Conservation (phyloP, 2,888 invertebrate species). For the Pseudococcus jackbeardsleyi region DNA sequence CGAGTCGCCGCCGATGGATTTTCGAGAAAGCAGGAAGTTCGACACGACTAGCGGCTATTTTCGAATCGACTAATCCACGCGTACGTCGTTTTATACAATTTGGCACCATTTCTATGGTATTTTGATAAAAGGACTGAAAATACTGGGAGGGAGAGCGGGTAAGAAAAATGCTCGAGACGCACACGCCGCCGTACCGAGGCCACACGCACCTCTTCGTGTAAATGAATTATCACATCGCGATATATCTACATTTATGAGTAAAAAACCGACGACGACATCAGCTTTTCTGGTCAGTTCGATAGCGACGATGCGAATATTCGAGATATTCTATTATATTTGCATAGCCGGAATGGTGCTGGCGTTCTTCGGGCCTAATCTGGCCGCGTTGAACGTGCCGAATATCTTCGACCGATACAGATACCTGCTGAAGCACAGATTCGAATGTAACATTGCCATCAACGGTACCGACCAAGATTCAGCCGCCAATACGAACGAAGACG, state of each 20-base stretch:
- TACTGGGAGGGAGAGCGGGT: neutral
- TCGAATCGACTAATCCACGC: neutral
- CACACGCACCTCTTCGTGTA: neutral
- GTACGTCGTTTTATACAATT: neutral
- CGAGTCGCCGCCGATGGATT: neutral
- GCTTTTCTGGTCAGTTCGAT: neutral
- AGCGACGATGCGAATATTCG: constrained; percentile 36
- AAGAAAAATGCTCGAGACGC: neutral
- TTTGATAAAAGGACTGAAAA: neutral
- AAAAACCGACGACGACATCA: neutral
- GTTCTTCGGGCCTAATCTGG: constrained; percentile 13
- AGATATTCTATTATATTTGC: constrained; percentile 8
- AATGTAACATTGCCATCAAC: constrained; percentile 21
- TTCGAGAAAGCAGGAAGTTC: neutral
- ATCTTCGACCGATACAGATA: constrained; percentile 35
- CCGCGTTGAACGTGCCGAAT: constrained; percentile 10
- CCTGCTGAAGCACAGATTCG: constrained; percentile 9
- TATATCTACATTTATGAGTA: too few relatives aligned
- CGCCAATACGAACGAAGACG: neutral
- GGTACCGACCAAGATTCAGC: neutral
- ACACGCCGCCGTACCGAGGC: neutral
- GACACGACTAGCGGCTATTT: neutral
- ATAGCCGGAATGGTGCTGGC: constrained; percentile 26
- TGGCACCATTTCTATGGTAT: constrained; percentile 51
- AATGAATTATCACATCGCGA: too few relatives aligned